These are phyloP conservation scores for Laodelphax striatellus DNA, from an alignment of 1,140 invertebrate genomes.

Conservation along the genomic window DNA sequence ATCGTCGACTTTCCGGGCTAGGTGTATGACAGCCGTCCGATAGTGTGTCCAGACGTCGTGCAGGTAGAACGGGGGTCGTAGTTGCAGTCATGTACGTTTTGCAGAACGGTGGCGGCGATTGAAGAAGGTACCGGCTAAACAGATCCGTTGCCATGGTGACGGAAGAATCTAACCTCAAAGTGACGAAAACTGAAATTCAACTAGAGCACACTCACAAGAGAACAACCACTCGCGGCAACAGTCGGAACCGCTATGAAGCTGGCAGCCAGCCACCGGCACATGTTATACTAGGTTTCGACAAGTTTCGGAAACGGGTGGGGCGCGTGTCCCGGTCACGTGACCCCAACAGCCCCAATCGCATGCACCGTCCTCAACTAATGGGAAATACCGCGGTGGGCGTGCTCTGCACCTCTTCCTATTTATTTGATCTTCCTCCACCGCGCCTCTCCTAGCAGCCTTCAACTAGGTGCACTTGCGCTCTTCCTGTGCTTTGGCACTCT, in stretches of 20 bases:
- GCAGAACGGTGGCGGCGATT: not conserved
- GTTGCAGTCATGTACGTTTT: slow-evolving; percentile 2
- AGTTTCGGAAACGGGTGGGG: not conserved
- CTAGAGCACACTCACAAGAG: not conserved
- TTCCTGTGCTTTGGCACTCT: too few species aligned
- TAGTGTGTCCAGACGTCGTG: slow-evolving; percentile 29
- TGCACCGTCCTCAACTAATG: slow-evolving; percentile 36
- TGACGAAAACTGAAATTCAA: too few species aligned
- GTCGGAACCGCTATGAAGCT: not conserved
- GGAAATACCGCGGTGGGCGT: slow-evolving; percentile 32
- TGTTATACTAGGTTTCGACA: not conserved
- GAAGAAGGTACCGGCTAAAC: slow-evolving; percentile 1
- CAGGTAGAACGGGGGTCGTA: not conserved
- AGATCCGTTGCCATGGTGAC: not conserved
- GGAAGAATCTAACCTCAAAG: not conserved
- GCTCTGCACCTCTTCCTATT: slow-evolving; percentile 14
- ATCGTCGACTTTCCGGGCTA: slow-evolving; percentile 44
- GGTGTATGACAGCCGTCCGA: slow-evolving; percentile 47
- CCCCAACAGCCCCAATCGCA: slow-evolving; percentile 16
- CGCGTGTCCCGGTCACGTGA: slow-evolving; percentile 10
- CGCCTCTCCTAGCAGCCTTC: too few species aligned
- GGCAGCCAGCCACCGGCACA: not conserved
- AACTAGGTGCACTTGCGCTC: too few species aligned
- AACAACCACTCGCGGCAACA: not conserved
- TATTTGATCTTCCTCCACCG: too few species aligned